Evolutionary conservation across 2,113 vertebrate species (phyloP).

Genomic region (Lycocorax pyrrhopterus): DNA sequence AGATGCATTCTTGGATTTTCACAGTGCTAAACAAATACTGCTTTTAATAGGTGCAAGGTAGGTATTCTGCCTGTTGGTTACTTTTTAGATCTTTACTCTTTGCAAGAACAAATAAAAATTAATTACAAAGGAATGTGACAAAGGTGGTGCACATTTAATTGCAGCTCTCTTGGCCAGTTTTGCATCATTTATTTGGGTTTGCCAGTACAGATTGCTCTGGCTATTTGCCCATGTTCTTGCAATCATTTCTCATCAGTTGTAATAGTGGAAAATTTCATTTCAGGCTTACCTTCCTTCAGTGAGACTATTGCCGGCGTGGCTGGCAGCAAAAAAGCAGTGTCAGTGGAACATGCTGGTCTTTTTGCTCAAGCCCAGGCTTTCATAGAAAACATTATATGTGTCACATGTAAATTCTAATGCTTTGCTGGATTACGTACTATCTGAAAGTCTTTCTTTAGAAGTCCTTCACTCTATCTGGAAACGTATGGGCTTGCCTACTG

Average conservation of each 20-base stretch:
- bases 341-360: background rate
- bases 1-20: background rate
- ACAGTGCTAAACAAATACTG: background rate
- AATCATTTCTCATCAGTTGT: background rate
- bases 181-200: background rate
- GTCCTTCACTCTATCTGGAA: background rate
- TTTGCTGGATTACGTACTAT: background rate
- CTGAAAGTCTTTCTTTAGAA: background rate
- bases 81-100: background rate
- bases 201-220: background rate
- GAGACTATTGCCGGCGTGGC: background rate
- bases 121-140: background rate
- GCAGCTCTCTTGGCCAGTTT: background rate
- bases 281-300: background rate
- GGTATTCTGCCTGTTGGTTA: background rate
- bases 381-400: fast-evolving
- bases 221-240: background rate
- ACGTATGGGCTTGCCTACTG: background rate
- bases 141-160: background rate
- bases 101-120: background rate
- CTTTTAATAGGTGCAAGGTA: background rate
- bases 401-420: background rate
- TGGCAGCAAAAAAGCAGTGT: background rate
- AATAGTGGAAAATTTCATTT: background rate
- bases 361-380: background rate